phyloP scores from a whole-genome alignment of 2,888 invertebrate species.

The Dione juno region DNA sequence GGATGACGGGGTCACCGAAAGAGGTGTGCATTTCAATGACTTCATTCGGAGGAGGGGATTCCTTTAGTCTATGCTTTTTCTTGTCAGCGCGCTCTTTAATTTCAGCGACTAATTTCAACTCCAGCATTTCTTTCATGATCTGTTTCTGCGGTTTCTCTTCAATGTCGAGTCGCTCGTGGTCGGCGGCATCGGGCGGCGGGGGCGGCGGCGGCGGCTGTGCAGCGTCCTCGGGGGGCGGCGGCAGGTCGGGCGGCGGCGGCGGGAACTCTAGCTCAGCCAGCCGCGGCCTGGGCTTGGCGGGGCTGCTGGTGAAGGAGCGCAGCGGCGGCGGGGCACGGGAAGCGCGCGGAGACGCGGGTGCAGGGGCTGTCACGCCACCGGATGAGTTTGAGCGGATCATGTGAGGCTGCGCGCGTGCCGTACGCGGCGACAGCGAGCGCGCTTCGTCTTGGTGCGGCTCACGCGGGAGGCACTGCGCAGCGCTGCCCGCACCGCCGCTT shows the following conservation, averaged over 20 bases:
- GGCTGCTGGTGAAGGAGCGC: conserved; percentile 86
- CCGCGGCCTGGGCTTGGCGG: conserved; percentile 88
- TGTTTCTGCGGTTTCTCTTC: conserved; percentile 65
- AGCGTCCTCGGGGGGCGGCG: conserved; percentile 89
- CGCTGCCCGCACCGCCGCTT: conserved; percentile 77
- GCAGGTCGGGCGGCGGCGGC: conserved; percentile 91
- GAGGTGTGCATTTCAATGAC: conserved; percentile 58
- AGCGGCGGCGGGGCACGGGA: conserved; percentile 66
- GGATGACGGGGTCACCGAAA: conserved; percentile 89
- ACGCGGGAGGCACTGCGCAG: conserved; percentile 63
- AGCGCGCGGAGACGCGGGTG: conserved; percentile 77
- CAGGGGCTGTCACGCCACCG: conserved; percentile 89
- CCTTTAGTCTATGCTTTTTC: conserved; percentile 82
- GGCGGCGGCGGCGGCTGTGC: conserved; percentile 72
- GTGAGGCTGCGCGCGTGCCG: conserved; percentile 88
- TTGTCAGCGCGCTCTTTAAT: conserved; percentile 91
- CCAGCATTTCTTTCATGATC: conserved; percentile 92
- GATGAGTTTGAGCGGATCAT: conserved; percentile 96
- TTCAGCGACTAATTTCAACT: conserved; percentile 91
- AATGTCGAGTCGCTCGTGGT: conserved; percentile 78
- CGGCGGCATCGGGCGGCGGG: conserved; percentile 73
- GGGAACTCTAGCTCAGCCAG: conserved; percentile 94
- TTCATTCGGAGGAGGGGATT: conserved; percentile 72
- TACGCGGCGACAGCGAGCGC: conserved; percentile 86
- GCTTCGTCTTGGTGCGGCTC: conserved; percentile 67